Evolutionary conservation across 1,140 invertebrate species (phyloP), one percentile per base, ranked within the genome.

Genomic region (Goniozus legneri): DNA sequence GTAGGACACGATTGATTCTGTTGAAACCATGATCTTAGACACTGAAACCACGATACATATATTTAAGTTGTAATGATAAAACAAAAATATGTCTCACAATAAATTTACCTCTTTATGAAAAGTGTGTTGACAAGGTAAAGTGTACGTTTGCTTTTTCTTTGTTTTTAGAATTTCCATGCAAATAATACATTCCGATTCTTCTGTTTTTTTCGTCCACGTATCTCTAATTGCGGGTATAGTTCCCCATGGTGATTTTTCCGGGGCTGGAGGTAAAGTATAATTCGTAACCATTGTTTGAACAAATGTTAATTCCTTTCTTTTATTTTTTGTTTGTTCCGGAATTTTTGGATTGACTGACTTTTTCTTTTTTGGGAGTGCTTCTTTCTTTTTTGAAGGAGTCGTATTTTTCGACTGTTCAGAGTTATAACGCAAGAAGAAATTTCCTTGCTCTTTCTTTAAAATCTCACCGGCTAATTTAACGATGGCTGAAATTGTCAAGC

Each of bases 11-110:
- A 54, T 14, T 50, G 35, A 37, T 52, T 60, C 14, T 45, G 20
- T 8, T 49, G 31, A 10, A 65, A 54, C 67, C 67, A 70, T 7
- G 33, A 16, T 36, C 47, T 50, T 0, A 68, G 56, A 42, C 67
- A 70, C 62, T 65, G 44, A 21, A 61, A 66, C 45, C 12, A n/a
- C n/a, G n/a, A 50, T 15, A 49, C 18, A 40, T 34, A 24, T 31
- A 40, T 24, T 32, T n/a, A n/a, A 35, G 36, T 33, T 19, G 8
- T 43, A 42, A 33, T 21, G 16, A 13, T 36, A 35, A 43, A 39
- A 40, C 13, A 38, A 38, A 42, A 34, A 39, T 16, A 30, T 32
- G 30, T 13, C 37, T 10, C 37, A 33, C 39, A 34, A 38, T 19
- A 31, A 40, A 49, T 34, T 58, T 35, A 63, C 59, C 50, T 52